These are phyloP conservation scores for Cryptophagus acutangulus DNA, from an alignment of 2,888 invertebrate genomes.

Conservation along the genomic window DNA sequence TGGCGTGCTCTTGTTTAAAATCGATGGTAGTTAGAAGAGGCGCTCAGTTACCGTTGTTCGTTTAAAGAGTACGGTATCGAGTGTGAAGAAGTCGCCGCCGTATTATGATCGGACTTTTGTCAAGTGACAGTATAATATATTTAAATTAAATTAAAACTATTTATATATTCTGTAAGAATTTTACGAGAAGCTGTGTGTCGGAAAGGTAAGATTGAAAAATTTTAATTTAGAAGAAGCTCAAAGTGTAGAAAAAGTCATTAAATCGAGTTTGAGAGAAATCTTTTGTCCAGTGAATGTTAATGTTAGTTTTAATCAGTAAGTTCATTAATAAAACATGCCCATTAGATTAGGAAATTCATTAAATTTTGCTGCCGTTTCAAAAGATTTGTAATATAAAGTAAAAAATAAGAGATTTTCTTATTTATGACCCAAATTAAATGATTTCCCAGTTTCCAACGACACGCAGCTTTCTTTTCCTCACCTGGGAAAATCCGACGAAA, in stretches of 20 bases:
- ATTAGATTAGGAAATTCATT: conserved; percentile 24
- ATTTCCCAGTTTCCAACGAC: conserved; percentile 32
- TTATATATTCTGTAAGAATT: no score
- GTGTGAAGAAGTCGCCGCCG: conserved; percentile 1
- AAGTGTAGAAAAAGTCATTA: no score
- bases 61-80: conserved; percentile 9
- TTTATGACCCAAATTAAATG: conserved; percentile 36
- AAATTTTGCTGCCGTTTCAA: conserved; percentile 18
- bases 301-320: conserved; percentile 21
- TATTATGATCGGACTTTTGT: no score
- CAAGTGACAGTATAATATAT: no score
- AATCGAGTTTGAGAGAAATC: neutral
- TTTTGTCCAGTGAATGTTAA: neutral
- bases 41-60: conserved; percentile 41
- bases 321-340: conserved; percentile 31
- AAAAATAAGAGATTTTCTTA: conserved; percentile 20
- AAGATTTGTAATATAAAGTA: conserved; percentile 8
- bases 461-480: conserved; percentile 23
- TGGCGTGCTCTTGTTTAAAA: conserved; percentile 39
- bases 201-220: no score
- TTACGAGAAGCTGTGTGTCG: no score
- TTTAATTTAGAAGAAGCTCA: no score
- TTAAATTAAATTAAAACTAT: no score
- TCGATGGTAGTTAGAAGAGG: conserved; percentile 40
- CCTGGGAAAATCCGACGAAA: conserved; percentile 31